Percentiles rank a stretch among this genome's conserved stretches.
phyloP scores from a whole-genome alignment of 2,888 invertebrate species.

The Sympetrum striolatum region DNA sequence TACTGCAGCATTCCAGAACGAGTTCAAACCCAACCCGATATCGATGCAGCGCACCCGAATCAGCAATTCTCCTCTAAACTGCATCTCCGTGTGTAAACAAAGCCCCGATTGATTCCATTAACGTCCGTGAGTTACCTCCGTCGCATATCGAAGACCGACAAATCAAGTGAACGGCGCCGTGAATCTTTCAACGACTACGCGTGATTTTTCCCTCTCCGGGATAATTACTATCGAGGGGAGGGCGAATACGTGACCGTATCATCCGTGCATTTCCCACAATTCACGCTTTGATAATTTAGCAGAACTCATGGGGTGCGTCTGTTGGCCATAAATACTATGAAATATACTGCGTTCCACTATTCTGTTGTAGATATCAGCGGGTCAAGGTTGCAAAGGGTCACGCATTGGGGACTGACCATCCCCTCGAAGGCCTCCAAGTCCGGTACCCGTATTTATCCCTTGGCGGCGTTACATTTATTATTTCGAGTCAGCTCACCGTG shows the following conservation, averaged over 20 bases:
- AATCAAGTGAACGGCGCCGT: neutral
- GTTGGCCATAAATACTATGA: neutral
- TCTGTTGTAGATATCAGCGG: neutral
- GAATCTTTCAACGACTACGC: neutral
- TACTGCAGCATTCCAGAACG: too few species aligned
- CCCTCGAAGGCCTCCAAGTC: too few species aligned
- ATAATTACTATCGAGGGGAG: neutral
- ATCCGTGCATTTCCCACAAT: neutral
- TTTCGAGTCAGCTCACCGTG: too few species aligned
- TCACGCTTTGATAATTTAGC: neutral
- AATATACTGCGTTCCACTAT: neutral
- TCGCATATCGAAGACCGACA: neutral
- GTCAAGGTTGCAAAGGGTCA: neutral
- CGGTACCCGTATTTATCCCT: too few species aligned
- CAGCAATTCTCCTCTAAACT: too few species aligned
- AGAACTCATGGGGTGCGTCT: neutral
- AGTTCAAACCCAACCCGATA: too few species aligned
- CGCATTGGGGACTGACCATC: too few species aligned
- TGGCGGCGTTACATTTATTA: too few species aligned
- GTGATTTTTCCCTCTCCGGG: neutral
- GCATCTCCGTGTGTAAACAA: too few species aligned
- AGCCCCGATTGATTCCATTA: too few species aligned
- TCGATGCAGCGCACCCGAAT: too few species aligned
- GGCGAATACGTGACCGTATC: neutral
- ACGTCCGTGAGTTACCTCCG: neutral